Evolutionary conservation across 2,888 invertebrate genomes (phyloP), one percentile per base, ranked within the genome.

Genomic region (Eurytoma californica): DNA sequence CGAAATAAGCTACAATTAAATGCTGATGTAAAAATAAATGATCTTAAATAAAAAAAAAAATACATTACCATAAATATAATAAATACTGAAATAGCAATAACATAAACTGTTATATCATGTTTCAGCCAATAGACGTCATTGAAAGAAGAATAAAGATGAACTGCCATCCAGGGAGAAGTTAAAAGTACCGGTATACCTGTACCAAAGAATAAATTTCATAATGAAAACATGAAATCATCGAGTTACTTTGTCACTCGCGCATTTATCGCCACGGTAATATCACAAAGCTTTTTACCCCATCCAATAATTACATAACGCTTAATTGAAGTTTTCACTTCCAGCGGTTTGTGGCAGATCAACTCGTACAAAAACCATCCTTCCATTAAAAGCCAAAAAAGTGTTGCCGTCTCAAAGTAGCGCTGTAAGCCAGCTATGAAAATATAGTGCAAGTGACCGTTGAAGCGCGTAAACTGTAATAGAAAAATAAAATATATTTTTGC

Each of bases 361-460:
- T 72, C 72, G 60, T 72, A 61, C 53, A 77, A 72, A 72, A 72
- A 77, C 72, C 77, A 72, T 14, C 77, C 72, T 18, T 72, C 77
- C 77, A 72, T 77, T 16, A 77, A 30, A 28, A 72, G 58, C 77
- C 77, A 77, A 51, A 72, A 77, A 28, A 72, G 49, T 12, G 65
- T 72, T 1, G 72, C 65, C 14, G 66, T 67, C 39, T 77, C 70
- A 30, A 77, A 72, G 60, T 72, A 72, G 0, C 65, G 57, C 18
- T 72, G 51, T 13, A 77, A 30, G 7, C 76, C 69, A 13, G 57
- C 63, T 9, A 69, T 57, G 5, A 63, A 49, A 63, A 69, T 63
- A 28, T 61, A 76, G 18, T 58, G 28, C 49, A 76, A n/a, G 24
- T 69, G 55, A 13, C 55, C 49, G 14, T 60, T 69, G 3, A 76